A percentile compares a stretch with the other conserved stretches of the same genome.
Conservation (phyloP, 1,140 invertebrate species). For the Drosophila elegans region DNA sequence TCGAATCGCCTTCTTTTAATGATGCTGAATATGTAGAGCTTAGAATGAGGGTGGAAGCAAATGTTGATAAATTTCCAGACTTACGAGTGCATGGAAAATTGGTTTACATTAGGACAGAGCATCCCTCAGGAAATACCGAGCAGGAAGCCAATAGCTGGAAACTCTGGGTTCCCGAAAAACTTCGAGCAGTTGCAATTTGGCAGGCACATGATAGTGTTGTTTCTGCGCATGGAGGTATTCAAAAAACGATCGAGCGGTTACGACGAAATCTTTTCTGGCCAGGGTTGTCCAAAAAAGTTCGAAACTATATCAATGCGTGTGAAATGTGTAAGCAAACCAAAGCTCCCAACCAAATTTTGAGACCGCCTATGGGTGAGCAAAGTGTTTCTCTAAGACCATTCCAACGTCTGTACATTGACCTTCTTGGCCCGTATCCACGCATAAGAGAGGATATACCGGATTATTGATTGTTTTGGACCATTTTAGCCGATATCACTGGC, state of each 20-base stretch:
- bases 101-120: background rate
- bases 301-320: constrained; percentile 19
- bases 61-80: background rate
- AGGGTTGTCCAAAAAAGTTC: constrained; percentile 1
- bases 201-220: constrained; percentile 2
- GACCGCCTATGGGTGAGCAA: constrained; percentile 16
- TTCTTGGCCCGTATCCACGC: constrained; percentile 23
- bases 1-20: background rate
- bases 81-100: too few species aligned
- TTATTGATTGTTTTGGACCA: constrained; percentile 19
- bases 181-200: background rate
- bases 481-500: constrained; percentile 8
- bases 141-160: constrained; percentile 6
- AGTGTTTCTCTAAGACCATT: constrained; percentile 5
- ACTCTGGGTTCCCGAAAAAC: constrained; percentile 6
- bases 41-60: background rate
- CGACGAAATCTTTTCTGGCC: constrained; percentile 18
- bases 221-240: constrained; percentile 9
- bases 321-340: constrained; percentile 17
- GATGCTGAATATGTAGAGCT: background rate
- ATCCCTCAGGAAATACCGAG: background rate
- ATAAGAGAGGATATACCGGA: constrained; percentile 5
- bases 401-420: constrained; percentile 16
- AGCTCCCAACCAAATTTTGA: constrained; percentile 9
- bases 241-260: constrained; percentile 11